phyloP scores from a whole-genome alignment of 2,888 invertebrate species.

The Eudasyphora cyanicolor region DNA sequence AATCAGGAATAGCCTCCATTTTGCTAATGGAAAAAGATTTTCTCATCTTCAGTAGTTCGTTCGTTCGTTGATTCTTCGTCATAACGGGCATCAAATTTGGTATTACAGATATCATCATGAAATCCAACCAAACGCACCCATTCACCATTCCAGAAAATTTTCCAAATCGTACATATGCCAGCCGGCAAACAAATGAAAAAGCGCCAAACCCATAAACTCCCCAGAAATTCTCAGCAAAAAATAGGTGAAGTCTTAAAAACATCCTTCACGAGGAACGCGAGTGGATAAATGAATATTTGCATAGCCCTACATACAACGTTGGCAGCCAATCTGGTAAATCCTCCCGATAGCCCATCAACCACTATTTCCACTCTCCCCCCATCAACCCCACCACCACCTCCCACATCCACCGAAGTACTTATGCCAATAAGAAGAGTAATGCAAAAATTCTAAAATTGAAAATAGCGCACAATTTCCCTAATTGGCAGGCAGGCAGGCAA shows the following conservation, averaged over 20 bases:
- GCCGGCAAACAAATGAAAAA: neutral
- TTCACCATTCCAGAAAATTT: conserved; percentile 37
- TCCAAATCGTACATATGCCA: neutral
- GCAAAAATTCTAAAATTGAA: conserved; percentile 75
- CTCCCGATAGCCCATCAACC: neutral
- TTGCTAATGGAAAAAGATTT: conserved; percentile 77
- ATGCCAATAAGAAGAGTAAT: conserved; percentile 68
- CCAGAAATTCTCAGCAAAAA: neutral
- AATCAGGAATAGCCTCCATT: conserved; percentile 79
- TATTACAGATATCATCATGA: no score
- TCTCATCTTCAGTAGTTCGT: conserved; percentile 65
- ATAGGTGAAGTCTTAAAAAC: conserved; percentile 6
- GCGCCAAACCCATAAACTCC: neutral
- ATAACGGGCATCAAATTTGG: conserved; percentile 63
- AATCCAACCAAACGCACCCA: conserved; percentile 15
- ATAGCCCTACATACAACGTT: neutral
- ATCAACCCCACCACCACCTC: no score
- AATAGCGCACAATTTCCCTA: conserved; percentile 80
- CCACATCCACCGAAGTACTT: conserved; percentile 40
- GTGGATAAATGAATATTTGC: conserved; percentile 4
- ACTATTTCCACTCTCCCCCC: no score
- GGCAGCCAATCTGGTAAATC: neutral
- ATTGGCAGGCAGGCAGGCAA: no score
- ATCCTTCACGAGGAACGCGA: neutral
- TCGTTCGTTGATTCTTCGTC: no score